phyloP scores from a whole-genome alignment of 2,797 vertebrate genomes.

The Dallia pectoralis region DNA sequence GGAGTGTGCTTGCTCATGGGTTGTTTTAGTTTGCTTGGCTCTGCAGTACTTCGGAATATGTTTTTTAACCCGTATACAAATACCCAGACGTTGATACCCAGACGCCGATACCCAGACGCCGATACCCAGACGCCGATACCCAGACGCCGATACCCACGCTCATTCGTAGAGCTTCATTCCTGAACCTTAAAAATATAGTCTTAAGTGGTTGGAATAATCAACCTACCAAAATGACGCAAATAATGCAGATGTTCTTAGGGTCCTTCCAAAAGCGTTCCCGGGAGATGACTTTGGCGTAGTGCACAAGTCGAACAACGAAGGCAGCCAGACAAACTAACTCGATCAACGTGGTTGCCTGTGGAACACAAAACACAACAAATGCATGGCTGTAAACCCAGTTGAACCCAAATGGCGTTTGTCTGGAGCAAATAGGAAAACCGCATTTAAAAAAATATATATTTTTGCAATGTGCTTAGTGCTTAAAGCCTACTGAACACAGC shows the following conservation, averaged over 20 bases:
- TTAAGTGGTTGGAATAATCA: not conserved
- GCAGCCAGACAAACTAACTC: slow-evolving; percentile 85
- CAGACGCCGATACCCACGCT: too few relatives aligned
- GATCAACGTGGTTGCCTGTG: slow-evolving; percentile 78
- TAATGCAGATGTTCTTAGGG: slow-evolving; percentile 91
- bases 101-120: too few relatives aligned
- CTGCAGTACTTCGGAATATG: too few relatives aligned
- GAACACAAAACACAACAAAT: not conserved
- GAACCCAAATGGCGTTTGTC: not conserved
- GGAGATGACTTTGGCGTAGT: slow-evolving; percentile 86
- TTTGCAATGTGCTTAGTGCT: not conserved
- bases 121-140: too few relatives aligned
- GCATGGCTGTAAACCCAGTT: too few relatives aligned
- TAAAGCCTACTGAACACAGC: not conserved
- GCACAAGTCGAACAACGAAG: slow-evolving; percentile 79
- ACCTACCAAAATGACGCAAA: slow-evolving; percentile 56
- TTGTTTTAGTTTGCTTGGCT: too few relatives aligned
- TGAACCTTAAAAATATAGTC: not conserved
- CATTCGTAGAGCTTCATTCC: not conserved
- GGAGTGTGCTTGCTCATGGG: too few relatives aligned
- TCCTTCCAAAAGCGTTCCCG: slow-evolving; percentile 88
- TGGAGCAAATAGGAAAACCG: not conserved
- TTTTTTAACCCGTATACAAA: too few relatives aligned
- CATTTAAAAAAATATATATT: not conserved
- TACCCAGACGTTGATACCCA: too few relatives aligned